Evolutionary conservation across 2,113 vertebrate species (phyloP).

Genomic region (Phycodurus eques): DNA sequence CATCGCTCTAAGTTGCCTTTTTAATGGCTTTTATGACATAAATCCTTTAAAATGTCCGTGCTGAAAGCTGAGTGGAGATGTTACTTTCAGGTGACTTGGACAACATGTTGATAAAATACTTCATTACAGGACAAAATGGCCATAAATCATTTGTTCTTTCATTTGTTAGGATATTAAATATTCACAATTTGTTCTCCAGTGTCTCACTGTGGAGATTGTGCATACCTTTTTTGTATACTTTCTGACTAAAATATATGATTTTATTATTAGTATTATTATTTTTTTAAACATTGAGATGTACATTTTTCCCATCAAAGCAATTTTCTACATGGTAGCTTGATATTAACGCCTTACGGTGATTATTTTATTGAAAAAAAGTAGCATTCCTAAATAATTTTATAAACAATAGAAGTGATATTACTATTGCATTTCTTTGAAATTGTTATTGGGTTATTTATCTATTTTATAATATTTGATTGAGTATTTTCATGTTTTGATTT

Average conservation of each 20-base stretch:
- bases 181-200: too few species aligned
- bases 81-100: not conserved
- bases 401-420: not conserved
- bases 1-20: not conserved
- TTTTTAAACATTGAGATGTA: too few species aligned
- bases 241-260: too few species aligned
- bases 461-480: too few species aligned
- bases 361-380: not conserved
- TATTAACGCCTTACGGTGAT: not conserved
- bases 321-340: too few species aligned
- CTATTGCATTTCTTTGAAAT: too few species aligned
- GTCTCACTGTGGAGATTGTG: too few species aligned
- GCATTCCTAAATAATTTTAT: not conserved
- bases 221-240: too few species aligned
- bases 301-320: too few species aligned
- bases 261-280: too few species aligned
- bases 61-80: not conserved
- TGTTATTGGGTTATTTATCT: too few species aligned
- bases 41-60: not conserved
- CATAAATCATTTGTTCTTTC: not conserved
- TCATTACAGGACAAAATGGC: not conserved
- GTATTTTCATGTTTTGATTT: too few species aligned
- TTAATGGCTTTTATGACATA: constrained; percentile 26
- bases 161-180: not conserved
- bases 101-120: not conserved